A percentile compares a stretch with the other conserved stretches of the same genome.
phyloP scores from a whole-genome alignment of 2,888 invertebrate species.

The Stegophylla sp. region DNA sequence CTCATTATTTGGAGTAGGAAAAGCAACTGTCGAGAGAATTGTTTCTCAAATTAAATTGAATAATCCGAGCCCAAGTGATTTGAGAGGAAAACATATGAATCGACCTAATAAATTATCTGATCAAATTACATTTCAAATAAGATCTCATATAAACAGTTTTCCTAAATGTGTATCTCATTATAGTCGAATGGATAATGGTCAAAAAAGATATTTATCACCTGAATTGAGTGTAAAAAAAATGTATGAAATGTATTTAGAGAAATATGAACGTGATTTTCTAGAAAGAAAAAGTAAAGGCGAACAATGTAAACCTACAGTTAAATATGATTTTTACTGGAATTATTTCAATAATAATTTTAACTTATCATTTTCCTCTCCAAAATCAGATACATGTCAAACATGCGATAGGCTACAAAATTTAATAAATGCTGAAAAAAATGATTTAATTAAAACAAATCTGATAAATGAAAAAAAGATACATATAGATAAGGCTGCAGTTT shows the following conservation, averaged over 20 bases:
- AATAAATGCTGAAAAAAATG: constrained; percentile 1
- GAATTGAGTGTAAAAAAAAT: neutral
- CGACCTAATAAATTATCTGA: neutral
- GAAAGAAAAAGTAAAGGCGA: neutral
- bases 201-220: neutral
- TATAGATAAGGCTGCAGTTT: constrained; percentile 1
- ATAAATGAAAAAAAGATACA: constrained; percentile 13
- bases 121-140: neutral
- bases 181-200: neutral
- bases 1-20: neutral
- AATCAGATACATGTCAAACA: constrained; percentile 8
- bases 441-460: constrained; percentile 12
- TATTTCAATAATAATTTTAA: constrained; percentile 3
- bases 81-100: neutral
- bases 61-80: neutral
- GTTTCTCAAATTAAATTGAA: neutral
- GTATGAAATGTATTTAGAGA: neutral
- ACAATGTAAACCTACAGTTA: neutral
- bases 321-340: neutral
- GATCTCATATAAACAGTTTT: neutral
- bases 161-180: neutral
- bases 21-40: neutral
- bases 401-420: constrained; percentile 23
- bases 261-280: neutral
- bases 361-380: constrained; percentile 26